Percentiles rank a stretch among this genome's conserved stretches.
phyloP scores from a whole-genome alignment of 2,888 invertebrate species.

The Drosophila mimica region DNA sequence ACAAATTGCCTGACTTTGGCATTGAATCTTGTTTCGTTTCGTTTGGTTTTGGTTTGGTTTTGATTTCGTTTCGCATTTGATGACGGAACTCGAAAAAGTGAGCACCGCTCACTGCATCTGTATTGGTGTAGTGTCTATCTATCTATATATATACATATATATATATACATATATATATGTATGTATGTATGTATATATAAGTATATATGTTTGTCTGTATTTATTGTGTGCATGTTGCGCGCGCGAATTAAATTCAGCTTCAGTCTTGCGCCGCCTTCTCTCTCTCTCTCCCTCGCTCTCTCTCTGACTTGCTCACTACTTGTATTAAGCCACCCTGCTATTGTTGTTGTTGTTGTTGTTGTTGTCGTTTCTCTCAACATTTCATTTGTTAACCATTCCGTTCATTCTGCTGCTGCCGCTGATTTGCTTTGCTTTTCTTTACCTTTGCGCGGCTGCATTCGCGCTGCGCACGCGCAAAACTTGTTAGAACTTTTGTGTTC shows the following conservation, averaged over 20 bases:
- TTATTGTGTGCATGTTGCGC: conserved; percentile 37
- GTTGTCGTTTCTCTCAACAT: conserved; percentile 30
- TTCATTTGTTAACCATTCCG: conserved; percentile 37
- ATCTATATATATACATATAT: not conserved
- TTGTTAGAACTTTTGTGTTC: conserved; percentile 62
- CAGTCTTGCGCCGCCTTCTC: conserved; percentile 15
- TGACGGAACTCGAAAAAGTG: conserved; percentile 59
- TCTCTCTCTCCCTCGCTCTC: not conserved
- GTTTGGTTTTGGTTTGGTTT: conserved; percentile 18
- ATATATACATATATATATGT: too few relatives aligned
- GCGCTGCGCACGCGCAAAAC: conserved; percentile 70
- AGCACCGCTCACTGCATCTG: conserved; percentile 2
- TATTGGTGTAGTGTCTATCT: conserved; percentile 11
- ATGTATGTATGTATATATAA: not conserved
- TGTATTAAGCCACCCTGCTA: conserved; percentile 47
- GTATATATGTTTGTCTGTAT: conserved; percentile 14
- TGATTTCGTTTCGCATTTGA: conserved; percentile 47
- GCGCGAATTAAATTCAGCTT: conserved; percentile 45
- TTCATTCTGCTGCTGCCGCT: not conserved
- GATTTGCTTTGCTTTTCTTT: conserved; percentile 47
- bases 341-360: conserved; percentile 20
- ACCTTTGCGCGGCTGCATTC: conserved; percentile 48
- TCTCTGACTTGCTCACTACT: conserved; percentile 17
- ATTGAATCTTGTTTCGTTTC: conserved; percentile 55
- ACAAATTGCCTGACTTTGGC: conserved; percentile 56